Conservation (phyloP, 2,113 vertebrate species). For the Haplochromis burtoni region DNA sequence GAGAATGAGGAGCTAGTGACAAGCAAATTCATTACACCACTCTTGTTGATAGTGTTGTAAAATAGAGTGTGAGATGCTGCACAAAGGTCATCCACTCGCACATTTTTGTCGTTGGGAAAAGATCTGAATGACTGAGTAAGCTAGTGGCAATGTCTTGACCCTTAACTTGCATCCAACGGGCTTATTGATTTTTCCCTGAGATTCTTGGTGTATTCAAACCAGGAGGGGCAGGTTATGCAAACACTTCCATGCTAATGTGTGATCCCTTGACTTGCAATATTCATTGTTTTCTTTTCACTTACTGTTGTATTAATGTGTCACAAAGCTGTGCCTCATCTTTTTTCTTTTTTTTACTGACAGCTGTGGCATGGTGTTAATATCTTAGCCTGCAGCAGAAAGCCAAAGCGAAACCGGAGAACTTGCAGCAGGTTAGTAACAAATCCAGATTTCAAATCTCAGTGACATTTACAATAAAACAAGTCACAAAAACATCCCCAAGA, state of each 20-base stretch:
- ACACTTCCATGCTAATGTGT: neutral
- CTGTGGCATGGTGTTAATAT: neutral
- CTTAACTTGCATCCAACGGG: neutral
- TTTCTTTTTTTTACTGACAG: neutral
- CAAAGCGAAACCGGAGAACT: neutral
- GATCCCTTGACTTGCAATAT: neutral
- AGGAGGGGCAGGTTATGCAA: neutral
- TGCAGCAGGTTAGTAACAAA: neutral
- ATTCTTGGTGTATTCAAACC: neutral
- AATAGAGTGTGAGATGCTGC: slow-evolving; percentile 27
- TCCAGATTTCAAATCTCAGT: neutral
- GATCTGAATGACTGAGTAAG: neutral
- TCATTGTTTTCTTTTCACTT: neutral
- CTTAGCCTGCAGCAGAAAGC: neutral
- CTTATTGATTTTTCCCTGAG: slow-evolving; percentile 23
- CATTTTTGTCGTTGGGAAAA: neutral
- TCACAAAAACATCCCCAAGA: neutral
- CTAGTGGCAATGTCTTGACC: neutral
- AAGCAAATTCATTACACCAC: slow-evolving; percentile 46
- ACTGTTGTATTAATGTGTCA: neutral
- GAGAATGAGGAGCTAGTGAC: slow-evolving; percentile 21
- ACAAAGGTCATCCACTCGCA: slow-evolving; percentile 33
- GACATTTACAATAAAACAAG: neutral
- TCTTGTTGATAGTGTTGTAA: slow-evolving; percentile 45
- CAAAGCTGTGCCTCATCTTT: neutral